These are phyloP conservation scores for Haemorhous mexicanus DNA, from an alignment of 2,113 vertebrate genomes.

Conservation along the genomic window DNA sequence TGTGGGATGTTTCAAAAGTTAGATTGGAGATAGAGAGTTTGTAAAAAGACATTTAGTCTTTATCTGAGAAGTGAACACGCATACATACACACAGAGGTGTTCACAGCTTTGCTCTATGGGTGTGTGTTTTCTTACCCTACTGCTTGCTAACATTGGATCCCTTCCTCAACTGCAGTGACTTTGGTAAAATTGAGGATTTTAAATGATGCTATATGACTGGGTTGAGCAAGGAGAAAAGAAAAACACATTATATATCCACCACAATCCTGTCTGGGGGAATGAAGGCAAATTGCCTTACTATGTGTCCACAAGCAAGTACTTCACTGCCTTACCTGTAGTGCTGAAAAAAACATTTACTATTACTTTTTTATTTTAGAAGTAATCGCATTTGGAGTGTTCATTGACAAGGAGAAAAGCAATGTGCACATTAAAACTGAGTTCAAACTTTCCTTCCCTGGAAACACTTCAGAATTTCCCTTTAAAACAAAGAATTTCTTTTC, in stretches of 20 bases:
- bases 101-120: not conserved
- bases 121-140: not conserved
- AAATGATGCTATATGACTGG: not conserved
- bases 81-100: not conserved
- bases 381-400: not conserved
- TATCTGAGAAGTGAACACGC: not conserved
- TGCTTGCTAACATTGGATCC: not conserved
- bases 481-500: not conserved
- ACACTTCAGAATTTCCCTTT: not conserved
- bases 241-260: not conserved
- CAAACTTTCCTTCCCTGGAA: not conserved
- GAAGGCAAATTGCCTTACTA: not conserved
- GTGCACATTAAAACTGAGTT: not conserved
- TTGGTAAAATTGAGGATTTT: not conserved
- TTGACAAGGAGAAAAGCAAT: not conserved
- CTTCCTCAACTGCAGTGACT: not conserved
- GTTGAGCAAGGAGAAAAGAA: not conserved
- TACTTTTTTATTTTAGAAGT: not conserved
- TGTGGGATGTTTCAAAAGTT: not conserved
- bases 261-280: not conserved
- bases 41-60: not conserved
- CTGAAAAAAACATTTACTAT: not conserved
- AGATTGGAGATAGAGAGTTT: not conserved
- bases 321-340: not conserved
- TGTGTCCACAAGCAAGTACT: not conserved